Base-by-base conservation (phyloP, 2,888 invertebrate species). In the Athalia cordata region DNA sequence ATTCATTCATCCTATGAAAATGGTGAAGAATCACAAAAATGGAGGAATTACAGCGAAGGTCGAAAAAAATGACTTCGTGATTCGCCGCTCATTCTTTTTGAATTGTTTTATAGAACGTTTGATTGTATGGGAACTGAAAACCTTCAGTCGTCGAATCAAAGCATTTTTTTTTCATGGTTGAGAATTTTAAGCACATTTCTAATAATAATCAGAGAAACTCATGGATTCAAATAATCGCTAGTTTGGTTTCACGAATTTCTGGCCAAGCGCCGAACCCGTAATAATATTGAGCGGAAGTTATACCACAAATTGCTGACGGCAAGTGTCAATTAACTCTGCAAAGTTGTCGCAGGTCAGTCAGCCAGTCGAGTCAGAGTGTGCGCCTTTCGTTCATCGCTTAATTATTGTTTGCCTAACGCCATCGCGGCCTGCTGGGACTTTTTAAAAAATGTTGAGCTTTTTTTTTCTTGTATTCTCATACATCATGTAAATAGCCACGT, bases 291-390 rank as follows among this genome's bases (percentile, higher is more conserved):
- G 43, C 68, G 68, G 68, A 68, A 68, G 55, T 55, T 9, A 4
- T 29, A 29, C 55, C 55, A n/a, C 55, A 55, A 55, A 55, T 4
- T 68, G 68, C 68, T 68, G 13, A 15, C 29, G 55, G 52, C 68
- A 11, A 55, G 55, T 68, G 68, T 52, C 68, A 68, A 68, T 68
- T 68, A 43, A 49, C 29, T 29, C 29, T 29, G 29, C 68, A 55
- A 68, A 29, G 68, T 68, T 68, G 68, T 68, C 68, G 68, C 68
- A 68, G 68, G 68, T 68, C 55, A 68, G 68, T 68, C 52, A 5
- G 43, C 52, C 11, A 55, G 68, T 7, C 15, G 55, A 43, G 29
- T 52, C 45, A 11, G 43, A 7, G 52, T 8, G 68, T 55, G 55
- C 49, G 29, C 47, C 52, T 68, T n/a, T 50, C 68, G 55, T 68